Evolutionary conservation across 1,140 invertebrate species (phyloP), one percentile per base, ranked within the genome.

Genomic region (Bemisia tabaci): DNA sequence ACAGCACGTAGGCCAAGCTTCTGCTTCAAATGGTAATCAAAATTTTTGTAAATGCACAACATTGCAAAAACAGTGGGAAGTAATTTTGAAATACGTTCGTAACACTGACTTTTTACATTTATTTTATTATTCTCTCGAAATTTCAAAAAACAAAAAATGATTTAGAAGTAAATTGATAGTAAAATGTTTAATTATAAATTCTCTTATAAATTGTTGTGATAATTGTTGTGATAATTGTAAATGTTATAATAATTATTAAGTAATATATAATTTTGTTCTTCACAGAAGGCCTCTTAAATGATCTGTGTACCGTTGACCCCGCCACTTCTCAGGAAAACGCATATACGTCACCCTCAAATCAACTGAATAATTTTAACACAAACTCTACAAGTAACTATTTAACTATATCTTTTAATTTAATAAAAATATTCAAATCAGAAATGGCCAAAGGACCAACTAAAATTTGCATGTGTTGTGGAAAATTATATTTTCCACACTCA

Each of bases 401-500:
- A 17, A 48, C 33, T 9, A 48, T 48, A 48, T 17, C 33, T 48
- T 5, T 17, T 48, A 48, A 48, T 9, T 48, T 48, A 48, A 48
- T 48, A 48, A 48, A 17, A 48, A 48, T 9, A 48, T 48, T 48
- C 17, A 48, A 48, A 9, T 9, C 5, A 5, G 33, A 48, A 48
- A 48, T 48, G 5, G 5, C 5, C 5, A 48, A 48, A n/a, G 60
- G n/a, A n/a, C 60, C 60, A 9, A 61, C n/a, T 22, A 11, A 11
- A 22, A 2, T 22, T 9, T 61, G 60, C n/a, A 11, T n/a, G n/a
- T 61, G n/a, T 22, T 61, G 60, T 61, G n/a, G 5, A 11, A 11
- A n/a, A 11, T 61, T 61, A 22, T 61, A 11, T 61, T 61, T 61
- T 61, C n/a, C n/a, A 61, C 60, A 61, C 23, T 61, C 60, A 61